Evolutionary conservation across 2,113 vertebrate genomes (phyloP).

Genomic region (Brachionichthys hirsutus): DNA sequence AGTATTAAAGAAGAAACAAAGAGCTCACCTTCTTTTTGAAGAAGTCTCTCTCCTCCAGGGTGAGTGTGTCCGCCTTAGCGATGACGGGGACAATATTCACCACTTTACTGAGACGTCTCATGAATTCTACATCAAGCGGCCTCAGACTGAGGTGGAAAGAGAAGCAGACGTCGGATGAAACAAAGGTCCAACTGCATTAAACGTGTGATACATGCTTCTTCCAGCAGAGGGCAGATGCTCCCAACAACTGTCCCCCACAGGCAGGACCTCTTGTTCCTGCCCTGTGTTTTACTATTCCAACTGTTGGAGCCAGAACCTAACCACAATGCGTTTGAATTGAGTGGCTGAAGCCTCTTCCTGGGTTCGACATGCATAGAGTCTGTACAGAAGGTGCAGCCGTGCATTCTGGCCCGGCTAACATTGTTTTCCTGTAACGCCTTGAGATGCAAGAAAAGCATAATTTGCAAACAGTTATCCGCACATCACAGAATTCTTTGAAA

Average conservation of each 20-base stretch:
- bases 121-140: conserved; percentile 97
- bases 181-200: neutral
- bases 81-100: conserved; percentile 98
- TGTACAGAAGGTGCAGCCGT: neutral
- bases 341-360: too few species aligned
- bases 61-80: conserved; percentile 94
- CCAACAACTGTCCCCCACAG: neutral
- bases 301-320: conserved; percentile 2
- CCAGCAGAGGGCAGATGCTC: conserved; percentile 56
- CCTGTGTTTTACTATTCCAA: neutral
- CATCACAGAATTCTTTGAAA: too few species aligned
- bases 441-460: too few species aligned
- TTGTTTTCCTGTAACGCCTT: too few species aligned
- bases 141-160: conserved; percentile 79
- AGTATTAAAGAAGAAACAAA: neutral
- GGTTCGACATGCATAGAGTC: too few species aligned
- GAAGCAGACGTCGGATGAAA: neutral
- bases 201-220: neutral
- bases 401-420: conserved; percentile 10
- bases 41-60: conserved; percentile 95
- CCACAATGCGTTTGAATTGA: too few species aligned
- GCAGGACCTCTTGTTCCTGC: neutral
- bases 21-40: conserved; percentile 91
- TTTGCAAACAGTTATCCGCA: too few species aligned
- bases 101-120: conserved; percentile 98